Conservation (phyloP, 2,797 vertebrate species). For the Dallia pectoralis region DNA sequence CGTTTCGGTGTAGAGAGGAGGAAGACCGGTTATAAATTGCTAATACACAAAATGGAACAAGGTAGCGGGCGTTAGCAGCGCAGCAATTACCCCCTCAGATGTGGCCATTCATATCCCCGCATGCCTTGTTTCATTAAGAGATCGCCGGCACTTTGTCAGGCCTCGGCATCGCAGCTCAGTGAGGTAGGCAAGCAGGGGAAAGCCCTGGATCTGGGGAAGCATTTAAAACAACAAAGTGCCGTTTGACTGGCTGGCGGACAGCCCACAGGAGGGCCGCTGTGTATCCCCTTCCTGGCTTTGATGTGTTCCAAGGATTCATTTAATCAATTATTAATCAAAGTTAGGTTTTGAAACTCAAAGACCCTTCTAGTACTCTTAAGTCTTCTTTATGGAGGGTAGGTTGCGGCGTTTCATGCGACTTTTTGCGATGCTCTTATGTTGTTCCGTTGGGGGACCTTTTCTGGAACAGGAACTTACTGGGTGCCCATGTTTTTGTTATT, state of each 20-base stretch:
- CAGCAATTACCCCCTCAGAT: conserved; percentile 76
- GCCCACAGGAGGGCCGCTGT: conserved; percentile 75
- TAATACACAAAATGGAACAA: conserved; percentile 91
- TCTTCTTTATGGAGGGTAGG: conserved; percentile 33
- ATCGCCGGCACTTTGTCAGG: conserved; percentile 70
- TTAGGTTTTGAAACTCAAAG: conserved; percentile 90
- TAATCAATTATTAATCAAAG: conserved; percentile 99
- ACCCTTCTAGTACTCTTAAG: conserved; percentile 79
- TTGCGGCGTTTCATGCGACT: conserved; percentile 53
- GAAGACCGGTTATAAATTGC: conserved; percentile 94
- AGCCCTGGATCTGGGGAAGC: conserved; percentile 77
- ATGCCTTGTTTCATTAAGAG: conserved; percentile 78
- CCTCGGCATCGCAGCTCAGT: conserved; percentile 60
- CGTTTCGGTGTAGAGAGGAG: conserved; percentile 76
- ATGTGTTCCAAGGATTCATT: conserved; percentile 84
- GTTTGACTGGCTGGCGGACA: conserved; percentile 85
- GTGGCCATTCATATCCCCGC: conserved; percentile 77
- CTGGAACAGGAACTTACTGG: conserved; percentile 41
- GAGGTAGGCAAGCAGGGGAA: conserved; percentile 30
- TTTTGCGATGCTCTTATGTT: conserved; percentile 51
- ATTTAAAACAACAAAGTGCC: conserved; percentile 97
- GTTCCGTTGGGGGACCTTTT: conserved; percentile 45
- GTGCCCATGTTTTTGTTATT: conserved; percentile 40
- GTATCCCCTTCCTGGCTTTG: conserved; percentile 97
- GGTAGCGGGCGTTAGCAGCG: conserved; percentile 78